These are phyloP conservation scores for Lasioglossum leucozonium DNA, from an alignment of 2,888 invertebrate species.

Conservation along the genomic window DNA sequence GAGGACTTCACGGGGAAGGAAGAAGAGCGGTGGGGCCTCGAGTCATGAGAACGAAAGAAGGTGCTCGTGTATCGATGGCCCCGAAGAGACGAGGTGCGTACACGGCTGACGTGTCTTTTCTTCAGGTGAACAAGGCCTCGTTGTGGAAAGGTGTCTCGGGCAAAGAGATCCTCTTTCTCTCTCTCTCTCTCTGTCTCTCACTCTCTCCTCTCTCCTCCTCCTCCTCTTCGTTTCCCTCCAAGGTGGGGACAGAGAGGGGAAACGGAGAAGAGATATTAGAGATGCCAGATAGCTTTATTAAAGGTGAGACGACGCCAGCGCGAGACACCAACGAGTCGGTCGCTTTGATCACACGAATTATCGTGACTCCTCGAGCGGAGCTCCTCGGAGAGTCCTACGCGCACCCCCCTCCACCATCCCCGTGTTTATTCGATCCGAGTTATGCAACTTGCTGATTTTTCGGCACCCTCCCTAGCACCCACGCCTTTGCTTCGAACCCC, in stretches of 20 bases:
- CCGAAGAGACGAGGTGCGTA: conserved; percentile 73
- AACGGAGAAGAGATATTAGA: conserved; percentile 74
- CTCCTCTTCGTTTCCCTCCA: neutral
- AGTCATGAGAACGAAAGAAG: conserved; percentile 49
- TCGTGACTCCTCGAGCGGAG: conserved; percentile 61
- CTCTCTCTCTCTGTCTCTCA: conserved; percentile 47
- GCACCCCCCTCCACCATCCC: neutral
- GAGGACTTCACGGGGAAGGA: conserved; percentile 27
- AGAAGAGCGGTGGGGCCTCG: conserved; percentile 24
- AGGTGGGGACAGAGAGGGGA: neutral
- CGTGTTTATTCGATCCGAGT: neutral
- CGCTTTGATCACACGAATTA: conserved; percentile 79
- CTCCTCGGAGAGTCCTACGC: conserved; percentile 26
- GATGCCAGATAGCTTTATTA: conserved; percentile 82
- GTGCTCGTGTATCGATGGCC: conserved; percentile 69
- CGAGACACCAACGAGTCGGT: conserved; percentile 75
- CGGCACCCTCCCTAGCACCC: neutral
- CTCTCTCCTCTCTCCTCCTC: conserved; percentile 27
- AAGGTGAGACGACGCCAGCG: conserved; percentile 75
- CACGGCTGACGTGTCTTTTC: conserved; percentile 78
- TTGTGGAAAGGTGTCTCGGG: conserved; percentile 76
- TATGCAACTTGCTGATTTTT: neutral
- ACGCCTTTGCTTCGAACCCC: neutral
- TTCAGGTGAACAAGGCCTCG: conserved; percentile 77
- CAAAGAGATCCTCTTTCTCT: conserved; percentile 59